Percentiles rank a stretch among this genome's conserved stretches.
Conservation (phyloP, 2,113 vertebrate genomes). For the Pelecanus crispus region DNA sequence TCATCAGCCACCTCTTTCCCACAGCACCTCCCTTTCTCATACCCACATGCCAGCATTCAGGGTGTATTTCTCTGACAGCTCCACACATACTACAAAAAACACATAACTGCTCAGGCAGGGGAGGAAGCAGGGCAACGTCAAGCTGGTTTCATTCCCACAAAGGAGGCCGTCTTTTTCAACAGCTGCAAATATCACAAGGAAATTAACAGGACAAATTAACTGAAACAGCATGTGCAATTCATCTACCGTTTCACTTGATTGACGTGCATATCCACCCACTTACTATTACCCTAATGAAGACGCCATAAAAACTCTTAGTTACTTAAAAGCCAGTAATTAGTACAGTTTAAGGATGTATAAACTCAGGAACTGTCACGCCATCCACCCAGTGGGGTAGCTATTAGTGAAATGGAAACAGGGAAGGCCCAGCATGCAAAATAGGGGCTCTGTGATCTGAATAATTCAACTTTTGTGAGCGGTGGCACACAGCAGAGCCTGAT, state of each 20-base stretch:
- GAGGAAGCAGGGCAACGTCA: rapidly evolving
- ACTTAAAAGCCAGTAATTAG: constrained; percentile 43
- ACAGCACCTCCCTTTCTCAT: neutral
- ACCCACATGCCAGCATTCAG: neutral
- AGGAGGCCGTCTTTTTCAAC: neutral
- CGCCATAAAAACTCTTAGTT: neutral
- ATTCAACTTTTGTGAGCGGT: neutral
- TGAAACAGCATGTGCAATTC: neutral
- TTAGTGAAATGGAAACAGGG: neutral
- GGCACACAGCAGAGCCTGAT: neutral
- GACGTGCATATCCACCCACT: neutral
- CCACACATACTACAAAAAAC: neutral
- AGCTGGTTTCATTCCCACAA: neutral
- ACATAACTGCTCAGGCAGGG: rapidly evolving
- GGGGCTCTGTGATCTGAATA: neutral
- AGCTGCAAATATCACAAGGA: neutral
- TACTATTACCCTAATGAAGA: constrained; percentile 27
- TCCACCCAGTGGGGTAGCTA: neutral
- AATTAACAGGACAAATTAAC: constrained; percentile 28
- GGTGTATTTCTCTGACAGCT: neutral
- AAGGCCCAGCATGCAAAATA: neutral
- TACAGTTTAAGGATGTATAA: constrained; percentile 12
- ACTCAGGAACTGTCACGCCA: neutral
- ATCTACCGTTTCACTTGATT: neutral
- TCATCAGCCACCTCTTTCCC: neutral